Evolutionary conservation across 2,113 vertebrate genomes (phyloP).

Genomic region (Nyctereutes procyonoides): DNA sequence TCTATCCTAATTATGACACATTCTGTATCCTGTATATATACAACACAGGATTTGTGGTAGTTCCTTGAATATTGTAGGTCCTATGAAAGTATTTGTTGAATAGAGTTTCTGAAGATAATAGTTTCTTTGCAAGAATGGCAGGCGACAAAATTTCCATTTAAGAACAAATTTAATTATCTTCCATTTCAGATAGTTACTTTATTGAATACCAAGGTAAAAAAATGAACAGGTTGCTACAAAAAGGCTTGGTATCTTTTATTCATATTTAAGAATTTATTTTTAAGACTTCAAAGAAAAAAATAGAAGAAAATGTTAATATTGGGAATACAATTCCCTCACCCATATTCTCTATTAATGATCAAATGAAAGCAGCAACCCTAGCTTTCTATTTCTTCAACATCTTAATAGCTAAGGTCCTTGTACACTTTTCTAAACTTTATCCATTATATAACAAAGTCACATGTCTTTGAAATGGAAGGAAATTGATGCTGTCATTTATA

Average conservation of each 20-base stretch:
- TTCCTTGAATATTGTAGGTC: background rate
- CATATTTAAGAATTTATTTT: slow-evolving; percentile 12
- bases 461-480: slow-evolving; percentile 26
- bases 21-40: background rate
- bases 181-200: background rate
- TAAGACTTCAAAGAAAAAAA: background rate
- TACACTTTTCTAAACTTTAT: background rate
- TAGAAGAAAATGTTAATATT: background rate
- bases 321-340: background rate
- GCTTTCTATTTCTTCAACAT: background rate
- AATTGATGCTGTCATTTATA: background rate
- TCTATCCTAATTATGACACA: background rate
- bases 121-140: background rate
- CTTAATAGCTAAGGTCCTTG: background rate
- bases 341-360: background rate
- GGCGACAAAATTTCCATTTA: background rate
- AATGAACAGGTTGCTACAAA: background rate
- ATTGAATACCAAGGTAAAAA: background rate
- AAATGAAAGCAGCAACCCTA: background rate
- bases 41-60: background rate
- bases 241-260: background rate
- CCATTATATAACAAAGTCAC: background rate
- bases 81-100: background rate
- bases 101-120: background rate
- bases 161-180: background rate